Evolutionary conservation across 2,888 invertebrate species (phyloP).

Genomic region (Eupeodes luniger): DNA sequence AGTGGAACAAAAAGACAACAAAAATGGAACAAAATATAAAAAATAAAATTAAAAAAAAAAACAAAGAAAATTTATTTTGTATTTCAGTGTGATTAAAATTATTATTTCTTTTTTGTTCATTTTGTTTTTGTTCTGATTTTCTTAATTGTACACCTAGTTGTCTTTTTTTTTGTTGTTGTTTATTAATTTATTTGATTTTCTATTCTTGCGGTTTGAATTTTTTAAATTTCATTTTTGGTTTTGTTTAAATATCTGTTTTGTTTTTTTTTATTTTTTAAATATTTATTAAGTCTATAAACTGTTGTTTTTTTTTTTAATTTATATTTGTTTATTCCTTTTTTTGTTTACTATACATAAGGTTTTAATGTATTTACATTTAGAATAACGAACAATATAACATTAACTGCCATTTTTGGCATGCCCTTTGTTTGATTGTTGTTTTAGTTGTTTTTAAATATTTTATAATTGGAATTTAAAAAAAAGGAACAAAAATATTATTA

Average conservation of each 20-base stretch:
- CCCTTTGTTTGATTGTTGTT: conserved; percentile 43
- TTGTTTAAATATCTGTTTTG: conserved; percentile 52
- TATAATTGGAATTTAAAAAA: conserved; percentile 62
- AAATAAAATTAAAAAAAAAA: conserved; percentile 1
- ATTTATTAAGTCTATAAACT: conserved; percentile 75
- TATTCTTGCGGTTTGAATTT: conserved; percentile 64
- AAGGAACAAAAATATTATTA: conserved; percentile 52
- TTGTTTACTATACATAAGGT: conserved; percentile 62
- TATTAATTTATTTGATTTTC: conserved; percentile 71
- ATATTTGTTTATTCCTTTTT: conserved; percentile 40
- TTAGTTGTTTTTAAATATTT: conserved; percentile 25
- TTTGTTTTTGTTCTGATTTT: conserved; percentile 27
- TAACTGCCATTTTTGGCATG: conserved; percentile 67
- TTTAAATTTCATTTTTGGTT: conserved; percentile 23
- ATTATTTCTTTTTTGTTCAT: neutral
- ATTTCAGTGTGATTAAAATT: conserved; percentile 68
- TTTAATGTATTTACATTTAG: conserved; percentile 78
- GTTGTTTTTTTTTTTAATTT: conserved; percentile 15
- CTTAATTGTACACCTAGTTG: conserved; percentile 75
- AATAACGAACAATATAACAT: conserved; percentile 81
- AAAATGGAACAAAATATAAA: neutral
- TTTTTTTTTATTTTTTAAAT: conserved; percentile 41
- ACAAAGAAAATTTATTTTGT: conserved; percentile 18
- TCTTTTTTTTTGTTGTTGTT: conserved; percentile 37
- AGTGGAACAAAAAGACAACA: conserved; percentile 11